Evolutionary conservation across 2,113 vertebrate species (phyloP).

Genomic region (Aldabrachelys gigantea): DNA sequence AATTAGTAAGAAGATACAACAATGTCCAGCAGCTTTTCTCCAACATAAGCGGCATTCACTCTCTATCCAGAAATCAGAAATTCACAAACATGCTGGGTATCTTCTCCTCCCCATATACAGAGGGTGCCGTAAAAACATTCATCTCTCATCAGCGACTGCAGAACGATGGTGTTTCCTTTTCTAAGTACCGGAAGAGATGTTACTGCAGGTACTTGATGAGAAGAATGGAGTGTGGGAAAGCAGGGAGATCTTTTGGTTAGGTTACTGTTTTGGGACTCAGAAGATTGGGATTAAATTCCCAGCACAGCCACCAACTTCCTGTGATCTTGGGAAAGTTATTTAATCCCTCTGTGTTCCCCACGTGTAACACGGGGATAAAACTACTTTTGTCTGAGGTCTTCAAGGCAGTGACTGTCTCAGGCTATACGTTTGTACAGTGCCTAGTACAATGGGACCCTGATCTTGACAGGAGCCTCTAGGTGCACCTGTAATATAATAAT

Average conservation of each 20-base stretch:
- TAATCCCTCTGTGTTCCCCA: background rate
- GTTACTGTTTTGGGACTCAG: background rate
- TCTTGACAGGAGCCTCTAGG: background rate
- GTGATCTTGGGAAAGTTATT: background rate
- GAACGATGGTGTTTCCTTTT: background rate
- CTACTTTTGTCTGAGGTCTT: background rate
- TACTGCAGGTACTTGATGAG: background rate
- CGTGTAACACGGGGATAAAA: background rate
- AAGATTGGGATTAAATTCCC: background rate
- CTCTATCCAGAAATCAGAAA: background rate
- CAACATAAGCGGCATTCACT: background rate
- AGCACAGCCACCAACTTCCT: background rate
- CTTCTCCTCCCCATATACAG: background rate
- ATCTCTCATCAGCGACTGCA: background rate
- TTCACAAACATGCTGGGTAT: background rate
- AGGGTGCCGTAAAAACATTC: background rate
- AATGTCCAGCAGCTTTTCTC: background rate
- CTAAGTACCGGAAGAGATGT: background rate
- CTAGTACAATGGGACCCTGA: background rate
- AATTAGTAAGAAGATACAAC: background rate
- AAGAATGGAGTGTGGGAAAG: background rate
- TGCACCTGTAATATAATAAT: background rate
- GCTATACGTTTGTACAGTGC: background rate
- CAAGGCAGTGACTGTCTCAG: background rate
- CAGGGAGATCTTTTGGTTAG: background rate